Base-by-base conservation (phyloP, 2,113 vertebrate genomes). In the Polypterus senegalus region DNA sequence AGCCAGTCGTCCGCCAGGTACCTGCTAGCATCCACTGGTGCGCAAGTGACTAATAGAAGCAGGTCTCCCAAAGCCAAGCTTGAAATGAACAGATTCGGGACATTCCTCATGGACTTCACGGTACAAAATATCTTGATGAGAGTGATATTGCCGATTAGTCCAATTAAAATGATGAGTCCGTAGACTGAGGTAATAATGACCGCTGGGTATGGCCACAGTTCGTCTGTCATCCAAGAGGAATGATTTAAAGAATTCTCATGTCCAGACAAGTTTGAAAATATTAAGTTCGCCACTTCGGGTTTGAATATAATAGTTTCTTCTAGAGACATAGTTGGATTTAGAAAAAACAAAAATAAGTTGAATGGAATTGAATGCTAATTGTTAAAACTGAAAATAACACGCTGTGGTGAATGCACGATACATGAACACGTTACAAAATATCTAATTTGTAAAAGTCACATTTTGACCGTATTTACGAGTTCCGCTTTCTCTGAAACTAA, bases 11-110 rank as follows among this genome's bases (percentile, higher is more conserved):
- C 87, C 47, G 91, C 81, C 62, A 98, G 81, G 77, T 89, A 97
- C 67, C 91, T 89, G 77, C 92, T 97, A 72, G 94, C 96, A 61
- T 98, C 94, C 83, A 98, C 93, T 0, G 96, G 96, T n/a, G 89
- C 94, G 9, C 96, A 98, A 6, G 94, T 98, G 67, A 97, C 77
- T 70, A 98, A 75, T 58, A 98, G 86, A 27, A 98, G 71, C 62
- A 98, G 77, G 60, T 98, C 96, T 10, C 96, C 96, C 62, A 98
- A 73, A 54, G 96, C 96, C 63, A 98, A 82, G 46, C 94, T 98
- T 46, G 91, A 93, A 84, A 98, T 95, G 77, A 97, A 94, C 44
- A 98, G 76, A 63, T 96, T 96, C 0, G 94, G 94, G 45, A 96
- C 85, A 1, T 83, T 98, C 64, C 93, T 77, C 84, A 87, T 86